Evolutionary conservation across 2,888 invertebrate species (phyloP).

Genomic region (Chrysolina oricalcia): DNA sequence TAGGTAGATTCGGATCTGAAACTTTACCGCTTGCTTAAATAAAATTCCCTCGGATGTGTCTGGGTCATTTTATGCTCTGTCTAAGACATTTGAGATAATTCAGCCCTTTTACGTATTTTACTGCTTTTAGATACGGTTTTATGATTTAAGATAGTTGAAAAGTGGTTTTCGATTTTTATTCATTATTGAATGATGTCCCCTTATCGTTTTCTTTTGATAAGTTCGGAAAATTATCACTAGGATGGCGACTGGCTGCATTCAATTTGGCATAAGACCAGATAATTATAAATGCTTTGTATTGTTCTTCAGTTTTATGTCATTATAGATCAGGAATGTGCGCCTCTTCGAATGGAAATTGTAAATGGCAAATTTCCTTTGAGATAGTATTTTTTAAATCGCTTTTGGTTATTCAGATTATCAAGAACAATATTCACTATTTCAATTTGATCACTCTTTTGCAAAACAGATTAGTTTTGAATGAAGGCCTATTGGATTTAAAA

Average conservation of each 20-base stretch:
- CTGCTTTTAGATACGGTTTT: constrained; percentile 36
- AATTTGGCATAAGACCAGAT: background rate
- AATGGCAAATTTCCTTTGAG: too few relatives aligned
- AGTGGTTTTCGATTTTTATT: constrained; percentile 32
- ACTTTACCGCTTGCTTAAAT: background rate
- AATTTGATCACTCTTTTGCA: too few relatives aligned
- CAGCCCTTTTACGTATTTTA: constrained; percentile 36
- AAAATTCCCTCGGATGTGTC: background rate
- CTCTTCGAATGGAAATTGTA: too few relatives aligned
- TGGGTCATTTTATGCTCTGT: background rate
- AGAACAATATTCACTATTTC: too few relatives aligned
- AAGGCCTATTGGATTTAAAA: too few relatives aligned
- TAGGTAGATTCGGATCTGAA: background rate
- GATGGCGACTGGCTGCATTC: background rate
- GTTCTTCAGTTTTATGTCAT: too few relatives aligned
- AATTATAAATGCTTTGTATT: background rate
- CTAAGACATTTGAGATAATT: constrained; percentile 25
- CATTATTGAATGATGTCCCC: background rate
- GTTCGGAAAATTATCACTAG: background rate
- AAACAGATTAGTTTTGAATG: too few relatives aligned
- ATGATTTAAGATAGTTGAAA: constrained; percentile 32
- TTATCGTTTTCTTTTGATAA: constrained; percentile 1
- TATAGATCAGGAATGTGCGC: too few relatives aligned
- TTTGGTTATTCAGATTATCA: too few relatives aligned
- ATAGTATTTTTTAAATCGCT: too few relatives aligned